Conservation (phyloP, 2,797 vertebrate genomes). For the Malurus leucopterus region DNA sequence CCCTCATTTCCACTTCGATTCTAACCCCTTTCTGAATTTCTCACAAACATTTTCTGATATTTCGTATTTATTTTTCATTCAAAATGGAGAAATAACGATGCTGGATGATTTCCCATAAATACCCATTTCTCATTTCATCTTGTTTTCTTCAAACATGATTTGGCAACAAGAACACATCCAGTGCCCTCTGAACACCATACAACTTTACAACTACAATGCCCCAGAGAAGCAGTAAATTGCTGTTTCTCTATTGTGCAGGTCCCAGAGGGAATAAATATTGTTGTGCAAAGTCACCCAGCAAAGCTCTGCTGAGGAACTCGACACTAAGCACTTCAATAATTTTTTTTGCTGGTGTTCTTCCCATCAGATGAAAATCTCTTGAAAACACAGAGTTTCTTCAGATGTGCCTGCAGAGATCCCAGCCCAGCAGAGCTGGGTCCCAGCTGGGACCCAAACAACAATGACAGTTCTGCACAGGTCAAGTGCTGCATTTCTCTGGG, state of each 20-base stretch:
- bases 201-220: conserved; percentile 1
- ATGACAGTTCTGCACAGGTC: conserved; percentile 21
- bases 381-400: conserved; percentile 11
- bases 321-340: background rate
- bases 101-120: background rate
- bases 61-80: background rate
- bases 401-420: background rate
- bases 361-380: conserved; percentile 20
- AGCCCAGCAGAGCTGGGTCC: background rate
- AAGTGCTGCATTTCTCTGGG: background rate
- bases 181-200: background rate
- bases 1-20: background rate
- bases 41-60: background rate
- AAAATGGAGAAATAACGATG: background rate
- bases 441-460: conserved; percentile 6
- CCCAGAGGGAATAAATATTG: conserved; percentile 6
- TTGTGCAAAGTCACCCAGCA: conserved; percentile 34
- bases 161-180: conserved; percentile 10
- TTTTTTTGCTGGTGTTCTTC: conserved; percentile 26
- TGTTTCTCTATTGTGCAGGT: conserved; percentile 21
- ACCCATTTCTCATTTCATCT: background rate
- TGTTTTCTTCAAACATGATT: conserved; percentile 11
- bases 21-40: background rate
- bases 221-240: background rate
- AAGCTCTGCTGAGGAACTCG: background rate